Percentiles rank a stretch among this genome's conserved stretches.
Conservation (phyloP, 1,140 invertebrate genomes). For the Megalopta genalis region DNA sequence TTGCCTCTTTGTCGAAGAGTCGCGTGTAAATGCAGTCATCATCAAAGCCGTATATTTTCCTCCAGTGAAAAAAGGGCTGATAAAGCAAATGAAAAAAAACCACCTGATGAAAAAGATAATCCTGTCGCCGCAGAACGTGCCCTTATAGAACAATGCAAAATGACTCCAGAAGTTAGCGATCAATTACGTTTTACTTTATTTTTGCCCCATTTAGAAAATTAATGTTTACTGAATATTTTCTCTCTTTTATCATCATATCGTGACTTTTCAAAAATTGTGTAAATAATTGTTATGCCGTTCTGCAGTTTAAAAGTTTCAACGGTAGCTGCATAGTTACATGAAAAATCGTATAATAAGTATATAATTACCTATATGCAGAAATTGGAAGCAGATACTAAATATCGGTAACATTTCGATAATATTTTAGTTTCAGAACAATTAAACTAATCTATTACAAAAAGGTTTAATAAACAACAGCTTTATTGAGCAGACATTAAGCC, state of each 20-base stretch:
- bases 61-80: slow-evolving; percentile 8
- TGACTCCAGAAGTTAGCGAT: slow-evolving; percentile 39
- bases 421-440: too few relatives aligned
- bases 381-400: too few relatives aligned
- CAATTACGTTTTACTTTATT: slow-evolving; percentile 4
- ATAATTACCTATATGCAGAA: too few relatives aligned
- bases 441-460: too few relatives aligned
- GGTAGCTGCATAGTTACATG: too few relatives aligned
- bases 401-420: too few relatives aligned
- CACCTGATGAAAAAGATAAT: not conserved
- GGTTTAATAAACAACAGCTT: too few relatives aligned
- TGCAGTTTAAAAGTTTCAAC: too few relatives aligned
- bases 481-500: too few relatives aligned
- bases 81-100: not conserved
- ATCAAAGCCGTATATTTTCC: slow-evolving; percentile 11
- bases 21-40: not conserved
- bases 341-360: too few relatives aligned
- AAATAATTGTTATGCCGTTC: too few relatives aligned
- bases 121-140: not conserved
- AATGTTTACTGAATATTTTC: not conserved
- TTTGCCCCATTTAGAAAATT: not conserved
- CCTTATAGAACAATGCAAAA: slow-evolving; percentile 31
- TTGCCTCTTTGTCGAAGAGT: slow-evolving; percentile 13
- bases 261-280: too few relatives aligned
- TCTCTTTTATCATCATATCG: not conserved